Evolutionary conservation across 2,113 vertebrate genomes (phyloP), one percentile per base, ranked within the genome.

Genomic region (Salvelinus sp.): DNA sequence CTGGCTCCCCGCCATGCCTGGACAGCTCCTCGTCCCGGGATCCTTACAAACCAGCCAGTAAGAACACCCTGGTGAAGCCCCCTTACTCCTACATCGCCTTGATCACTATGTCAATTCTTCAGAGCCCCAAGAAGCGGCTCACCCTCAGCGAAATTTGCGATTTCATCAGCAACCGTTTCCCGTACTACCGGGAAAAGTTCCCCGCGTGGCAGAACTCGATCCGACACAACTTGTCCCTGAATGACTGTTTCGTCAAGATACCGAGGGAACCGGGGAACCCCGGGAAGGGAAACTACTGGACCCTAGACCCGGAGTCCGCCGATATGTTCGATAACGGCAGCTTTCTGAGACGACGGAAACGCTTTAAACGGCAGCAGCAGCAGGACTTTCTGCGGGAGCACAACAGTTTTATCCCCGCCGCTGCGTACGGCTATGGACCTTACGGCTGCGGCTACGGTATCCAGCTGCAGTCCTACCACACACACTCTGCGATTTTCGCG

Each of bases 1-100:
- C 86, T 76, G 89, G 87, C 60, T 91, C 90, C 20, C 88, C 93
- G 75, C 84, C 90, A 80, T 88, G 92, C 82, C 86, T 88, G 88
- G 92, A 93, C 82, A 71, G 83, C 87, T 85, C 93, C 73, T 84
- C 89, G 48, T 80, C 85, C 78, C 38, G 92, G 86, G 91, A 93
- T 77, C 73, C 91, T 79, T 92, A 92, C 92, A 89, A 93, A 82
- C 89, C 92, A 82, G 85, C 90, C 75, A 88, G 91, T 82, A 97
- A 96, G 91, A 95, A 91, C 92, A 90, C 94, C 12, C 91, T 95
- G 90, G 96, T 97, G 89, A 97, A 97, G 91, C 96, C 96, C 47
- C 96, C 96, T 7, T 97, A 97, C 93, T 97, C 96, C 2, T 97
- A 97, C 93, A 97, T 97, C 88, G 96, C 96, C 85, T 92, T 97